A percentile compares a stretch with the other conserved stretches of the same genome.
Conservation (phyloP, 2,113 vertebrate genomes). For the Actinemys pallida region DNA sequence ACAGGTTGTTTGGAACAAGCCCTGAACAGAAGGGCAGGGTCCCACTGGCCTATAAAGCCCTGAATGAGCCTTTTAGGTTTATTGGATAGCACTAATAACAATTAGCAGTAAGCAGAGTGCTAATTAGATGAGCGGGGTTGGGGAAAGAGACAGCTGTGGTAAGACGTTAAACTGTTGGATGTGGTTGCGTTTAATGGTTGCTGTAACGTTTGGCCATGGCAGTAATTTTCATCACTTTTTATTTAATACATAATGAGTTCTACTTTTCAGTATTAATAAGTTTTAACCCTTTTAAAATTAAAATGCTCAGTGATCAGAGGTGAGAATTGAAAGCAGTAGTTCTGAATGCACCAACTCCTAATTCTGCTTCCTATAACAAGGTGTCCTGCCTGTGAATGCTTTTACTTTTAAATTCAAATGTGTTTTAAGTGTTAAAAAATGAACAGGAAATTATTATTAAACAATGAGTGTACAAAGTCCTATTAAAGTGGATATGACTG, state of each 20-base stretch:
- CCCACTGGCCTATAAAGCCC: too few relatives aligned
- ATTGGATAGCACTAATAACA: background rate
- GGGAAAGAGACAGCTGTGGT: background rate
- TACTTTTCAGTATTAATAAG: background rate
- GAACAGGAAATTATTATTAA: background rate
- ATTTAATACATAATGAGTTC: background rate
- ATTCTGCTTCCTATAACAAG: background rate
- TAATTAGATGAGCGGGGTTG: background rate
- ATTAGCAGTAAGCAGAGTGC: background rate
- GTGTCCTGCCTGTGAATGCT: background rate
- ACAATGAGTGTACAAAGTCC: background rate
- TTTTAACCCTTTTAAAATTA: background rate
- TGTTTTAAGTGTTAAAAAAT: background rate
- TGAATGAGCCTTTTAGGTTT: background rate
- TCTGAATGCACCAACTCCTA: background rate
- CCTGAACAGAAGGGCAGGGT: too few relatives aligned
- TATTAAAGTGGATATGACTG: conserved; percentile 1
- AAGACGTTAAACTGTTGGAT: background rate
- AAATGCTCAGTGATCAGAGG: too few relatives aligned
- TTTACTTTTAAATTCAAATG: background rate
- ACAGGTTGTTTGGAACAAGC: too few relatives aligned
- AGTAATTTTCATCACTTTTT: background rate
- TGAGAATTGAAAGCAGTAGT: background rate
- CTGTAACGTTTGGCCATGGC: background rate
- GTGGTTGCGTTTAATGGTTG: background rate